Evolutionary conservation across 1,140 invertebrate species (phyloP), one percentile per base, ranked within the genome.

Genomic region (Leptoteleia sp.): DNA sequence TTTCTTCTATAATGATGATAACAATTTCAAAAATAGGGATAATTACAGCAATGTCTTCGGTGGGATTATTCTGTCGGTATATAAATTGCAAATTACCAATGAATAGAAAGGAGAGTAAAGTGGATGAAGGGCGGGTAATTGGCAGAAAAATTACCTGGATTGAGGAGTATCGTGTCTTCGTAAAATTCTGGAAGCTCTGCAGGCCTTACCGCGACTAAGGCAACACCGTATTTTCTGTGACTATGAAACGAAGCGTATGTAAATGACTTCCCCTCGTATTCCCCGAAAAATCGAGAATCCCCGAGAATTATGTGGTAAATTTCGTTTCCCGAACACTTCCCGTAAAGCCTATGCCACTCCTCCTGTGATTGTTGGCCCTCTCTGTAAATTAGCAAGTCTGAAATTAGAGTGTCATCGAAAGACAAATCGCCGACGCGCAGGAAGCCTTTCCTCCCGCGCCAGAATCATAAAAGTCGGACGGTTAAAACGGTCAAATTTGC

Each of bases 241-340:
- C 97, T 98, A 91, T 99, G 97, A 88, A 99, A 99, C 82, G 96
- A 98, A 50, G 98, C 98, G 88, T 98, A 99, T 8, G 97, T 98
- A 89, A 99, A 99, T 89, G 97, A 98, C 91, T 99, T 99, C 12
- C 97, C 98, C 87, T 98, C 96, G 86, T 98, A 99, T 89, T 99
- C 98, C 1, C 97, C 96, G 82, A 99, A 99, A 90, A 99, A 99
- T 50, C 97, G 93, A 81, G 96, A 98, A 87, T 99, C 97, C 8
- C 95, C 95, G 17, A 99, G 92, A 52, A 95, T 93, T 80, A 99
- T 99, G 89, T 99, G 97, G 90, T 99, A 99, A 83, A 99, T 99
- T 91, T 99, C 98, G 89, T 99, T 99, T 59, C 98, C 98, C 0
- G 97, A 99, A 89, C 98, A 99, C 85, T 97, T 95, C 11, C 98